Evolutionary conservation across 2,113 vertebrate genomes (phyloP).

Genomic region (Chauna torquata): DNA sequence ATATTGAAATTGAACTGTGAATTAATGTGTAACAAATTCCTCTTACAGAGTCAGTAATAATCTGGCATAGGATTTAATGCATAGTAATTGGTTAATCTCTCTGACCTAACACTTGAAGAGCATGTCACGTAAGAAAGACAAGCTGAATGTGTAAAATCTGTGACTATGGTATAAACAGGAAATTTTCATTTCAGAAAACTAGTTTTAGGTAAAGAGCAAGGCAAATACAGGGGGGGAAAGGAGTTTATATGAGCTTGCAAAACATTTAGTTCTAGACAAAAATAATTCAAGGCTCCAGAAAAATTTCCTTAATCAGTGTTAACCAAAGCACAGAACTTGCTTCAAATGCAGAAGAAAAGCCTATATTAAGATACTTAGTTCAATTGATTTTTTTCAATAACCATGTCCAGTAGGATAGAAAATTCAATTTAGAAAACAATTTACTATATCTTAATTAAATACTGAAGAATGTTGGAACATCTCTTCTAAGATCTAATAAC

Average conservation of each 20-base stretch:
- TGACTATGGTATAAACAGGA: background rate
- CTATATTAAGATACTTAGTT: background rate
- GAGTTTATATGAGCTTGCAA: background rate
- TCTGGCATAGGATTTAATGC: background rate
- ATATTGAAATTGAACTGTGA: background rate
- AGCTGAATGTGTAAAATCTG: background rate
- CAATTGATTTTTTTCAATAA: slow-evolving; percentile 39
- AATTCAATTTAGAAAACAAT: slow-evolving; percentile 22
- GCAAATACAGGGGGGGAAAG: background rate
- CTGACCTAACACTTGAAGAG: background rate
- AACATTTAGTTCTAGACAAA: background rate
- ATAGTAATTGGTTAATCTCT: background rate
- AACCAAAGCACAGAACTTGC: background rate
- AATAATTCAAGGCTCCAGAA: background rate
- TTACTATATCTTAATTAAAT: slow-evolving; percentile 38
- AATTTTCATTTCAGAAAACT: background rate
- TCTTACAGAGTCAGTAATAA: background rate
- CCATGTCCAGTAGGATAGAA: background rate
- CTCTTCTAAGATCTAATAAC: background rate
- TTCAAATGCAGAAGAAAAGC: background rate
- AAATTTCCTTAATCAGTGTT: background rate
- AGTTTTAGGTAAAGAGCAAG: background rate
- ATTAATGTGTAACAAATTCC: background rate
- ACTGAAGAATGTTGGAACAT: background rate
- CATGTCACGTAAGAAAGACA: background rate